These are phyloP conservation scores for Python bivittatus DNA, from an alignment of 2,113 vertebrate species.

Conservation along the genomic window DNA sequence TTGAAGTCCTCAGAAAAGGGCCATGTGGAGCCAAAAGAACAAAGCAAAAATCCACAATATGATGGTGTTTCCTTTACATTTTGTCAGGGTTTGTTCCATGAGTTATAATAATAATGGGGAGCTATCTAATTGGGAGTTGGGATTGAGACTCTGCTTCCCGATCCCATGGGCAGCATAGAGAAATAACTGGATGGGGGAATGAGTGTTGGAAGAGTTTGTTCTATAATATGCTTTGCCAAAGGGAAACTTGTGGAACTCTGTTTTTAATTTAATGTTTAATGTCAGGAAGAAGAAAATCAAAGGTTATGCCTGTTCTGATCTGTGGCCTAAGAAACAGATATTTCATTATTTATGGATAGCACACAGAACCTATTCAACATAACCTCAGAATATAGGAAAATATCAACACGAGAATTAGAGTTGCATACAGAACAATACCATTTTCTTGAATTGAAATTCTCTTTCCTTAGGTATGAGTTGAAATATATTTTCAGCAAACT, in stretches of 20 bases:
- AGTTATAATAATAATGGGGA: neutral
- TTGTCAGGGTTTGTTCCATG: neutral
- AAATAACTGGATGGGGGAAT: neutral
- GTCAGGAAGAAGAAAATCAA: conserved; percentile 50
- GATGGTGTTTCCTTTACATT: neutral
- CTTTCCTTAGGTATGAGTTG: conserved; percentile 66
- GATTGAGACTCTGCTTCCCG: neutral
- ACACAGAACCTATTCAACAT: conserved; percentile 8
- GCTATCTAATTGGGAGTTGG: neutral
- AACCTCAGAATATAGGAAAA: conserved; percentile 20
- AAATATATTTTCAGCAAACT: conserved; percentile 45
- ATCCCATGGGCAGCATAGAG: conserved; percentile 1
- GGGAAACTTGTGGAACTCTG: neutral
- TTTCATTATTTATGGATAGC: conserved; percentile 30
- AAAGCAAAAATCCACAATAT: neutral
- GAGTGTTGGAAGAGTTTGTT: neutral
- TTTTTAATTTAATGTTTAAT: conserved; percentile 61
- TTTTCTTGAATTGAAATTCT: conserved; percentile 66
- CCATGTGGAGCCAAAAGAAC: neutral
- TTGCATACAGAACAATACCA: conserved; percentile 58
- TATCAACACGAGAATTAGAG: conserved; percentile 46
- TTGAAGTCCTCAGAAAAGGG: neutral
- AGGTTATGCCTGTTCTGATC: conserved; percentile 42
- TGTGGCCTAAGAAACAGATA: conserved; percentile 7
- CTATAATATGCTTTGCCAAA: neutral